phyloP scores from a whole-genome alignment of 2,888 invertebrate species.

The Nymphalis polychloros region DNA sequence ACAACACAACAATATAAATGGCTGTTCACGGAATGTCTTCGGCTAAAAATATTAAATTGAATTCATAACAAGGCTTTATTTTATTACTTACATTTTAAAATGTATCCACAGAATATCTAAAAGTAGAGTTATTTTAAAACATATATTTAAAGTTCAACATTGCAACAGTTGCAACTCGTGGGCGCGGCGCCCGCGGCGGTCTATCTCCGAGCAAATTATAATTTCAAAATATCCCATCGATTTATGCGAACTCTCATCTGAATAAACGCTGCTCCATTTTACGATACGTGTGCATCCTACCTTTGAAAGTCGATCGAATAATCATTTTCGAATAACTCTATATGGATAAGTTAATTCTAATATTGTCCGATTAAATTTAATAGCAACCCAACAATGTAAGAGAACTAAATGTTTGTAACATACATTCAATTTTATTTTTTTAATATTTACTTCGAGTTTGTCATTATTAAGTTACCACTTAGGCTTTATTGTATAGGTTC shows the following conservation, averaged over 20 bases:
- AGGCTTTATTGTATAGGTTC: no score
- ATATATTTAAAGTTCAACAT: slow-evolving; percentile 13
- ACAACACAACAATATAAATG: no score
- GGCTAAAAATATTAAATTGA: no score
- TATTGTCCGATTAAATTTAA: no score
- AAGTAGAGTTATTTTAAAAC: slow-evolving; percentile 7
- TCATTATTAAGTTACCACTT: no score
- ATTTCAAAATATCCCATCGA: slow-evolving; percentile 78
- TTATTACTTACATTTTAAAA: background rate
- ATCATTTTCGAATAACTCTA: background rate
- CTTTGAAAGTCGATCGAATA: slow-evolving; percentile 30
- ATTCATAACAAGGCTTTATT: background rate
- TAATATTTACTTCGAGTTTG: no score
- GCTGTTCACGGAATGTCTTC: no score
- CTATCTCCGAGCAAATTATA: slow-evolving; percentile 78
- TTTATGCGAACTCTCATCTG: slow-evolving; percentile 77
- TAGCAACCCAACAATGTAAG: no score
- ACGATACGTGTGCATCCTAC: slow-evolving; percentile 40
- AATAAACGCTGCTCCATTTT: slow-evolving; percentile 73
- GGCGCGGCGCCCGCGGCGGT: slow-evolving; percentile 73
- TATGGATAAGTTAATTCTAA: background rate
- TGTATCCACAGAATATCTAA: background rate
- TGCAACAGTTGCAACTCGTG: slow-evolving; percentile 47
- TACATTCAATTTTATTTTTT: no score
- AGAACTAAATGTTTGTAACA: no score